These are phyloP conservation scores for Drosophila atripex DNA, from an alignment of 2,888 invertebrate species.

Conservation along the genomic window DNA sequence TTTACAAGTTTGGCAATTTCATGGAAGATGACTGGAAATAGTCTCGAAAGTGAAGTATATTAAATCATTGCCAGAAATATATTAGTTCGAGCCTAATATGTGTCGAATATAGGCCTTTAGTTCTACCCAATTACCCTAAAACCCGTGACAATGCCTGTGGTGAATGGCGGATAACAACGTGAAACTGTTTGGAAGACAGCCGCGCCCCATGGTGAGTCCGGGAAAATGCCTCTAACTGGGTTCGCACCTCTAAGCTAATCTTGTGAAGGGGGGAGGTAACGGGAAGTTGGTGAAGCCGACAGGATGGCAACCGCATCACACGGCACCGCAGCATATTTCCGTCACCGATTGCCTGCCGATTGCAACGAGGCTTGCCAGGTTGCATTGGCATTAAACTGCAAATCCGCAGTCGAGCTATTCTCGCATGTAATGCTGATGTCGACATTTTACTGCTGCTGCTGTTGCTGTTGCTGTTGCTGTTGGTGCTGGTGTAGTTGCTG, in stretches of 20 bases:
- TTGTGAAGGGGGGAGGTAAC: neutral
- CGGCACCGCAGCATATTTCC: slow-evolving; percentile 50
- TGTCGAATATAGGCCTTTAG: neutral
- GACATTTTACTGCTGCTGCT: slow-evolving; percentile 70
- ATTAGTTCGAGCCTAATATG: too few relatives aligned
- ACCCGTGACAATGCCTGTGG: slow-evolving; percentile 1
- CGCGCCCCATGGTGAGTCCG: neutral
- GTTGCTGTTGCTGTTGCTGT: slow-evolving; percentile 39
- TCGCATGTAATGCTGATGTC: slow-evolving; percentile 76
- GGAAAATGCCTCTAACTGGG: slow-evolving; percentile 10
- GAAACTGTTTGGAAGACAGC: slow-evolving; percentile 6
- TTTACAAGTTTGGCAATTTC: neutral
- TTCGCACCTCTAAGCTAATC: slow-evolving; percentile 27
- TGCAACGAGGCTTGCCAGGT: slow-evolving; percentile 25
- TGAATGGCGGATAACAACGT: slow-evolving; percentile 22
- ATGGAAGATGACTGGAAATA: neutral
- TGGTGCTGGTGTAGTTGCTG: slow-evolving; percentile 52
- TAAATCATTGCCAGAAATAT: too few relatives aligned
- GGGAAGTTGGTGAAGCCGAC: slow-evolving; percentile 14
- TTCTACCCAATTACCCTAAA: neutral
- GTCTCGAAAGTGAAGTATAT: too few relatives aligned
- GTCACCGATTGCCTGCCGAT: slow-evolving; percentile 62
- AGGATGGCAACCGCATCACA: slow-evolving; percentile 38
- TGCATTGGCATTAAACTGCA: slow-evolving; percentile 71
- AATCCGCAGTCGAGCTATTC: slow-evolving; percentile 70